phyloP scores from a whole-genome alignment of 2,888 invertebrate genomes.

The Chymomyza procnemis region DNA sequence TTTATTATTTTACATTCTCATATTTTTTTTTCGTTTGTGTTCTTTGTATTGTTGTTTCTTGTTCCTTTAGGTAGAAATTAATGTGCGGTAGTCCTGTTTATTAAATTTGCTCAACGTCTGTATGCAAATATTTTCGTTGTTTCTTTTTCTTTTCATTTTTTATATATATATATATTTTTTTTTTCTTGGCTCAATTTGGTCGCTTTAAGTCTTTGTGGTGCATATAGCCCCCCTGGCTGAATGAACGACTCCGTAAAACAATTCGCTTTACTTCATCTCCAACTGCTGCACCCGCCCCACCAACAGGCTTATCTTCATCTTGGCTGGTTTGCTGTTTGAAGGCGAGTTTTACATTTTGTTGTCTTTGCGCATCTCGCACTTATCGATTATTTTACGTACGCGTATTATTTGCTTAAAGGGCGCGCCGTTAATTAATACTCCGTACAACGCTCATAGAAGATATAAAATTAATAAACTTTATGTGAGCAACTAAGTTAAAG shows the following conservation, averaged over 20 bases:
- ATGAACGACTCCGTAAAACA: no score
- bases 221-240: no score
- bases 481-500: constrained; percentile 65
- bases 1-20: constrained; percentile 71
- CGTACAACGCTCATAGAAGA: constrained; percentile 60
- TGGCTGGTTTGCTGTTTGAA: constrained; percentile 17
- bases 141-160: constrained; percentile 30
- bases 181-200: not conserved
- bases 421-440: constrained; percentile 14
- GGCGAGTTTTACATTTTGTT: no score
- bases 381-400: constrained; percentile 10
- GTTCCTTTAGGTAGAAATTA: constrained; percentile 12
- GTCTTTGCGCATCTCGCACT: constrained; percentile 28
- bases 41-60: constrained; percentile 19
- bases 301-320: no score
- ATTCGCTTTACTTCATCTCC: not conserved
- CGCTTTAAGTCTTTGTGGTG: not conserved
- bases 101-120: constrained; percentile 6
- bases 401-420: constrained; percentile 10
- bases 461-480: constrained; percentile 68
- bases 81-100: not conserved
- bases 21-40: constrained; percentile 45
- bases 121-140: not conserved
- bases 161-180: constrained; percentile 24
- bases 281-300: not conserved